phyloP scores from a whole-genome alignment of 2,888 invertebrate species.

The Drosophila engyochracea region DNA sequence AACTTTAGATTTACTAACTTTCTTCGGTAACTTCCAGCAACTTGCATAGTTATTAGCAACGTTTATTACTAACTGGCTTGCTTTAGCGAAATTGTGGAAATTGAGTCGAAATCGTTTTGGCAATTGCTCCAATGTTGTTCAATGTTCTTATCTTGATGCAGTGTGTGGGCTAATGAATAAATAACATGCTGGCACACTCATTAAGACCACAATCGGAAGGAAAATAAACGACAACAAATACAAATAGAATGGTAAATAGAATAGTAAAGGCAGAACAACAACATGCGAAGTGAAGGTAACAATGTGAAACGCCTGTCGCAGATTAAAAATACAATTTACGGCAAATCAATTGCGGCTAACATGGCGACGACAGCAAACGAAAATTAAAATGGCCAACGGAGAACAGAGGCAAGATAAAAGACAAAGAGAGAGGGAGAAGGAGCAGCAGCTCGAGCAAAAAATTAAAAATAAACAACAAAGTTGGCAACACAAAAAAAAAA shows the following conservation, averaged over 20 bases:
- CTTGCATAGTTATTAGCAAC: neutral
- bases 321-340: slow-evolving; percentile 82
- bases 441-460: slow-evolving; percentile 65
- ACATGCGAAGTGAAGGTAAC: slow-evolving; percentile 27
- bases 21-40: neutral
- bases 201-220: slow-evolving; percentile 34
- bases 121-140: neutral
- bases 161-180: slow-evolving; percentile 54
- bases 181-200: slow-evolving; percentile 66
- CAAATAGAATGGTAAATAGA: slow-evolving; percentile 4
- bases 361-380: slow-evolving; percentile 65
- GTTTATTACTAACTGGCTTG: neutral
- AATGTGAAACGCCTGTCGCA: slow-evolving; percentile 61
- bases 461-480: slow-evolving; percentile 70
- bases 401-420: neutral
- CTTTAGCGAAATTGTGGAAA: neutral
- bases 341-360: slow-evolving; percentile 79
- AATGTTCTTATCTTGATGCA: neutral
- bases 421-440: neutral
- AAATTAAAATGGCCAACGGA: slow-evolving; percentile 63
- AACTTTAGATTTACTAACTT: neutral
- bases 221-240: slow-evolving; percentile 13
- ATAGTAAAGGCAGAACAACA: slow-evolving; percentile 4
- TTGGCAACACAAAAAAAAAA: slow-evolving; percentile 26
- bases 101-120: slow-evolving; percentile 11